phyloP scores from a whole-genome alignment of 1,140 invertebrate species.

The Halictus rubicundus region DNA sequence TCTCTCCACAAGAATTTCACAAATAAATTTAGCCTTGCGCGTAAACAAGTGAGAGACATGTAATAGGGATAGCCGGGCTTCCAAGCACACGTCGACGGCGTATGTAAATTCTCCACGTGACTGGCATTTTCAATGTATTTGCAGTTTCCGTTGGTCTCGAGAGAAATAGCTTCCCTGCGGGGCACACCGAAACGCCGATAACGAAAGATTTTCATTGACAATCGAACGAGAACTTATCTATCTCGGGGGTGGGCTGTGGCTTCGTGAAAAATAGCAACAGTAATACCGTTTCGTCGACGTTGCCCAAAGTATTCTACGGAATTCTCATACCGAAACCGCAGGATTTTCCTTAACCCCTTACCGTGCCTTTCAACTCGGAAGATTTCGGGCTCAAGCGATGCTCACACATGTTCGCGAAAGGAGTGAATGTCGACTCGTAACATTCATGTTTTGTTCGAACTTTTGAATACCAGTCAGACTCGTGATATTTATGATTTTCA shows the following conservation, averaged over 20 bases:
- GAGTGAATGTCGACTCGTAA: too few species aligned
- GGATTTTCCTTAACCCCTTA: too few species aligned
- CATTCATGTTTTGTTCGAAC: too few species aligned
- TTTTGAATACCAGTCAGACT: too few species aligned
- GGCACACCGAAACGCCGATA: not conserved
- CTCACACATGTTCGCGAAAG: too few species aligned
- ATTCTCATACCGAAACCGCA: not conserved
- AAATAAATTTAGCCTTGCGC: not conserved
- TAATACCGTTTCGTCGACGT: not conserved
- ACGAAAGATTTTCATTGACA: not conserved
- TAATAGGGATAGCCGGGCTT: not conserved
- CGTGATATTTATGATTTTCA: too few species aligned
- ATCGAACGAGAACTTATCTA: not conserved
- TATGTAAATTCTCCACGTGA: conserved; percentile 41
- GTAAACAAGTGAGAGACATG: conserved; percentile 8
- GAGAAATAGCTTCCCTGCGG: not conserved
- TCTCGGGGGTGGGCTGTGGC: too few species aligned
- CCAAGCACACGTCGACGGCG: not conserved
- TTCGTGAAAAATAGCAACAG: not conserved
- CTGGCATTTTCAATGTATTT: conserved; percentile 24
- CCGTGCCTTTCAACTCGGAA: too few species aligned
- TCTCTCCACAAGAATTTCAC: conserved; percentile 6
- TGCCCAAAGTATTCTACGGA: not conserved
- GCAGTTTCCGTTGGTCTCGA: not conserved
- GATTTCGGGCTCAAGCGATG: too few species aligned